Evolutionary conservation across 2,888 invertebrate species (phyloP).

Genomic region (Lochmaea capreae): DNA sequence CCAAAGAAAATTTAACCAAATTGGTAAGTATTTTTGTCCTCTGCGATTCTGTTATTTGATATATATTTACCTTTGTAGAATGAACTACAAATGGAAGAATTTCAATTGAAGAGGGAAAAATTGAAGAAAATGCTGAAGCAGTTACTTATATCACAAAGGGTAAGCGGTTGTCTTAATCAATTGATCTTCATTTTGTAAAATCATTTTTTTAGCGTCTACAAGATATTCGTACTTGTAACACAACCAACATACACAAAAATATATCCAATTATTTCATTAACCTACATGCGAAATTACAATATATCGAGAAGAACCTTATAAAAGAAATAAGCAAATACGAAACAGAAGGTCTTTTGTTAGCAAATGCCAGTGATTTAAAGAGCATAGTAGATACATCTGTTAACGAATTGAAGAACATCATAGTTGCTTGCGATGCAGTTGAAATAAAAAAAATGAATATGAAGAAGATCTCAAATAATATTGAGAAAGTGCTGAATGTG

Average conservation of each 20-base stretch:
- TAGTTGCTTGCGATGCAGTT: conserved; percentile 36
- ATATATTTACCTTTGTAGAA: conserved; percentile 36
- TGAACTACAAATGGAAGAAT: conserved; percentile 45
- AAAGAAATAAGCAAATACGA: conserved; percentile 35
- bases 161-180: conserved; percentile 29
- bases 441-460: conserved; percentile 48
- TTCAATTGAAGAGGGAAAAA: conserved; percentile 38
- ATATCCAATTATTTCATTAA: conserved; percentile 42
- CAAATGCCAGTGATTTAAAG: conserved; percentile 39
- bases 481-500: conserved; percentile 43
- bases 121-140: conserved; percentile 44
- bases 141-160: conserved; percentile 45
- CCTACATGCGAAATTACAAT: conserved; percentile 41
- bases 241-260: conserved; percentile 37
- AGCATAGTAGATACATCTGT: conserved; percentile 37
- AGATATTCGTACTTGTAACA: conserved; percentile 28
- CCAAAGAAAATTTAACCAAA: conserved; percentile 50
- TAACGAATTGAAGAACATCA: conserved; percentile 43
- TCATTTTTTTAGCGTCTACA: conserved; percentile 40
- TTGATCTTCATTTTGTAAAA: neutral
- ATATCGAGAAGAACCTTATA: conserved; percentile 34
- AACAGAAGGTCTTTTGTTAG: conserved; percentile 9
- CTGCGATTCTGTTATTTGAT: neutral
- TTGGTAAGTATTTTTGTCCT: conserved; percentile 58
- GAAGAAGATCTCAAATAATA: conserved; percentile 42